A percentile compares a stretch with the other conserved stretches of the same genome.
phyloP scores from a whole-genome alignment of 2,888 invertebrate species.

The Drosophila birchii region DNA sequence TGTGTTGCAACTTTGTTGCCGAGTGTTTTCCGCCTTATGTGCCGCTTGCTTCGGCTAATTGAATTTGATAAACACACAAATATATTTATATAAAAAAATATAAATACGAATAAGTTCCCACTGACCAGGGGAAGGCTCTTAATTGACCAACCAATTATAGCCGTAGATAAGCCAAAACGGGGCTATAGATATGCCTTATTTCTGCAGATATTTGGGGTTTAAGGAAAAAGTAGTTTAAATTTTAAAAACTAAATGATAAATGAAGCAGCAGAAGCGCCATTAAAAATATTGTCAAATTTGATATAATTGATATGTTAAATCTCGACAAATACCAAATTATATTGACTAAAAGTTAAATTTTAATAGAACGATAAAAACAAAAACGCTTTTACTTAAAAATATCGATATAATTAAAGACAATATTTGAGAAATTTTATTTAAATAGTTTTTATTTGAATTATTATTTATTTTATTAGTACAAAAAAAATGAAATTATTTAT shows the following conservation, averaged over 20 bases:
- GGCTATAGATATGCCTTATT: slow-evolving; percentile 8
- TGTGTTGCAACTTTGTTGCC: slow-evolving; percentile 27
- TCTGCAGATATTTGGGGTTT: not conserved
- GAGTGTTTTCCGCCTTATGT: slow-evolving; percentile 3
- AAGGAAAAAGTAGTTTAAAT: not conserved
- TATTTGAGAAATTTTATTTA: too few relatives aligned
- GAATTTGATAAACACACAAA: slow-evolving; percentile 57
- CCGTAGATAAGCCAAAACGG: slow-evolving; percentile 29
- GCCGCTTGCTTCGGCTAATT: slow-evolving; percentile 54
- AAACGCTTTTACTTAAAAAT: not conserved
- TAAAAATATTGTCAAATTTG: not conserved
- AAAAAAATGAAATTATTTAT: too few relatives aligned
- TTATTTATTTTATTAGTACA: too few relatives aligned
- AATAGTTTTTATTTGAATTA: too few relatives aligned
- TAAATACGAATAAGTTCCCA: not conserved
- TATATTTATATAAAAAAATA: too few relatives aligned
- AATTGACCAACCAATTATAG: slow-evolving; percentile 62
- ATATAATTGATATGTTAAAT: not conserved
- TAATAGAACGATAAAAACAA: not conserved
- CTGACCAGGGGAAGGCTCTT: slow-evolving; percentile 53
- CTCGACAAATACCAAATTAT: not conserved
- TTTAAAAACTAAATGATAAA: too few relatives aligned
- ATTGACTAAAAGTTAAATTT: not conserved
- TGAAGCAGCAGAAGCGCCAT: too few relatives aligned
- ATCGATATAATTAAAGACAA: too few relatives aligned